Base-by-base conservation (phyloP, 92 coral and sea anemone genomes). In the Phymanthus crucifer region DNA sequence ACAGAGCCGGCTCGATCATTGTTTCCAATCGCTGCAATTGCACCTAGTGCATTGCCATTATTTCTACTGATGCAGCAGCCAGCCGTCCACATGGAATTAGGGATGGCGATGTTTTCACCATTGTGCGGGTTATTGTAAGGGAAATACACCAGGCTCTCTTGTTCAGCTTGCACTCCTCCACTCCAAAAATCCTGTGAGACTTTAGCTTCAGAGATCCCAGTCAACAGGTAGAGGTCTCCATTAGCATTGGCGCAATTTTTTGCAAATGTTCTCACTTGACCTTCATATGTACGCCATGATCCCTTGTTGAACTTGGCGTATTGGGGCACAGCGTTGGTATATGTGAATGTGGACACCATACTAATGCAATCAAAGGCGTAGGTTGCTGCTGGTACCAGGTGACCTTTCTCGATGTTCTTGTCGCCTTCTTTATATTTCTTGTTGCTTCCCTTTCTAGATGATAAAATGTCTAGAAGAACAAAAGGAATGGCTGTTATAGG, bases 51-150 rank as follows among this genome's bases (percentile, higher is more conserved):
- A 6, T 1, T 19, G 21, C 12, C 37, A 32, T 6, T 19, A 9
- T 43, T 13, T 4, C 11, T 6, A 2, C 3, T 23, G 14, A 80
- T 67, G 17, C 84, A 80, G 35, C 77, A 70, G 1, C 77, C 84
- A 16, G 84, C 84, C 6, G 84, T 80, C 84, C 84, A 80, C 84
- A 80, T 80, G 54, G 84, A 70, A 36, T 80, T 80, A 50, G 84
- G 84, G 3, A 47, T 80, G 23, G 27, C 71, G 70, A 80, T 80
- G 6, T 33, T 47, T 6, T 10, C 0, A 1, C 11, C 11, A 43
- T 43, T 43, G 48, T 43, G 2, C 3, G 45, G 58, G 16, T 78
- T 26, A 13, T 3, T 24, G 12, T n/a, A 0, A 2, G 45, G 58
- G 73, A 40, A 32, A 16, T 33, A 69, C 33, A 4, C 0, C 17